These are phyloP conservation scores for Agrypnia vestita DNA, from an alignment of 1,140 invertebrate species.

Conservation along the genomic window DNA sequence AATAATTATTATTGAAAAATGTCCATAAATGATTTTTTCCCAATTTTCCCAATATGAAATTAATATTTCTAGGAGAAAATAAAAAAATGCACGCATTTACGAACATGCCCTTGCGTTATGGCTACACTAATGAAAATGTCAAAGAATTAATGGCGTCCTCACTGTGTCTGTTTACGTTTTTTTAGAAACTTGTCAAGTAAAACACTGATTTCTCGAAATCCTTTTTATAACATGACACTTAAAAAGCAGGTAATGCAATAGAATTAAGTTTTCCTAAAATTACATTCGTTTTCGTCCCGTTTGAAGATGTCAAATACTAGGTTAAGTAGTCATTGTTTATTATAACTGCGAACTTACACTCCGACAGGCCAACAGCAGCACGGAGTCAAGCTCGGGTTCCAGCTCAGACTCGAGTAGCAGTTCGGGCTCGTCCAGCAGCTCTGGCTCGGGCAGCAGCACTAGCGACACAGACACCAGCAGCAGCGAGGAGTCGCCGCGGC, in stretches of 20 bases:
- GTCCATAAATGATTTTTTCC: background rate
- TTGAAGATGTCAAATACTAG: conserved; percentile 49
- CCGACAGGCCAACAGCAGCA: conserved; percentile 74
- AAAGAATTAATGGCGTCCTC: conserved; percentile 61
- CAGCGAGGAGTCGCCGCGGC: conserved; percentile 66
- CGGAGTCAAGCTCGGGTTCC: conserved; percentile 77
- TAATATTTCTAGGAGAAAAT: background rate
- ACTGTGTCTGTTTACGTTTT: conserved; percentile 60
- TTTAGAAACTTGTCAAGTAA: conserved; percentile 54
- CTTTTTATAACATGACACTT: conserved; percentile 54
- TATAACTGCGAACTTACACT: conserved; percentile 43
- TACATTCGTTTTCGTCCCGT: conserved; percentile 14
- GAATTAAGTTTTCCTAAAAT: conserved; percentile 17
- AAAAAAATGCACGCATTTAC: conserved; percentile 22
- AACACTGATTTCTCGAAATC: conserved; percentile 49
- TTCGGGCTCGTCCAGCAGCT: conserved; percentile 80
- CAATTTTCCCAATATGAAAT: background rate
- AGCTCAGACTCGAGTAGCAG: conserved; percentile 79
- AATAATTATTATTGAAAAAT: background rate
- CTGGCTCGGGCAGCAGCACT: conserved; percentile 81
- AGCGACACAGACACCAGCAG: conserved; percentile 74
- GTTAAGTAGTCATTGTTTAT: conserved; percentile 59
- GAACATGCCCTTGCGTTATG: conserved; percentile 24
- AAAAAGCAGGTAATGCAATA: conserved; percentile 52
- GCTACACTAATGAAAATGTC: conserved; percentile 59